Conservation (phyloP, 2,113 vertebrate genomes). For the Scalopus aquaticus region DNA sequence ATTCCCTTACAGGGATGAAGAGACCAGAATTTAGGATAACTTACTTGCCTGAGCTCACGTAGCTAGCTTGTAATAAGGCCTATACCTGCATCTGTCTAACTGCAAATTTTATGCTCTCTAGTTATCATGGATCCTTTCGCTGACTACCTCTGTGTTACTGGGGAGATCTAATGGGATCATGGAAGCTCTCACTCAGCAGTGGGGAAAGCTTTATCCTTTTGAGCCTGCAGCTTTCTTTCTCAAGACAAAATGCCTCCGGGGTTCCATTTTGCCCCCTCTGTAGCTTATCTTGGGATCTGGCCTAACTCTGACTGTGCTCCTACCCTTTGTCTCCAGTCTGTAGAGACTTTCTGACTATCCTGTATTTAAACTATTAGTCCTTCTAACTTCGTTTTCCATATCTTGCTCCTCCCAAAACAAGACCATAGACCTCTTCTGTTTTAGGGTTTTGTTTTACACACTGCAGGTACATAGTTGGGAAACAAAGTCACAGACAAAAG, state of each 20-base stretch:
- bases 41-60: background rate
- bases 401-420: constrained; percentile 16
- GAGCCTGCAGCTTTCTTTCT: background rate
- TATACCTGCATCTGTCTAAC: background rate
- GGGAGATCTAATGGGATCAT: background rate
- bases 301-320: background rate
- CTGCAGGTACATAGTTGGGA: background rate
- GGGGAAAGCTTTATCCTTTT: background rate
- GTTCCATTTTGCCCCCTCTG: background rate
- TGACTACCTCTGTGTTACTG: background rate
- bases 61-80: background rate
- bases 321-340: background rate
- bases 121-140: background rate
- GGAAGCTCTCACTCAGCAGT: background rate
- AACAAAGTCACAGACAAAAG: background rate
- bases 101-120: background rate
- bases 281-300: background rate
- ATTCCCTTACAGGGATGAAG: background rate
- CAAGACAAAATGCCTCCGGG: background rate
- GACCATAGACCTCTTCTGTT: background rate
- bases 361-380: background rate
- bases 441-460: background rate
- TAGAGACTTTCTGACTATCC: background rate
- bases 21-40: background rate
- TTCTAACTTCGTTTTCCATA: background rate